Base-by-base conservation (phyloP, 2,888 invertebrate species). In the Aplocera efformata region DNA sequence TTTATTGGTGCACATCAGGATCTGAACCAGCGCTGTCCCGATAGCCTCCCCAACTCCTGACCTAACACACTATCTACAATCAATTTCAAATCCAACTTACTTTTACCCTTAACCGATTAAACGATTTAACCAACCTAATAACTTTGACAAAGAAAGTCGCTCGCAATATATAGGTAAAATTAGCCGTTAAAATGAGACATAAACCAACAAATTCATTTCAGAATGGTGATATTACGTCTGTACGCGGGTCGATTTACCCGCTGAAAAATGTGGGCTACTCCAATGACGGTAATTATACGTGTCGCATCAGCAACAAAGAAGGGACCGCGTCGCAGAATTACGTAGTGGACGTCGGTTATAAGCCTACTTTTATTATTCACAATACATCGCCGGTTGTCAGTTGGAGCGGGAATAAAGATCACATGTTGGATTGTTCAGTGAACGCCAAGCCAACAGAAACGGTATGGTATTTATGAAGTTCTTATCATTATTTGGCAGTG, bases 211-310 rank as follows among this genome's bases (percentile, higher is more conserved):
- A n/a, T n/a, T n/a, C n/a, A 17, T 17, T 17, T 3, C 22, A 44
- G 44, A 44, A 40, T 7, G 6, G 9, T 13, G 34, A 35, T 5
- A 11, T 23, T 7, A 10, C 17, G 1, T 1, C 7, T 1, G 32
- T 11, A 1, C n/a, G 20, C 7, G 36, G 50, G 6, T 9, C 5
- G 1, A 27, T 23, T 1, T 51, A 52, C 22, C 26, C 25, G 7
- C 26, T 55, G 2, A 30, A 32, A 11, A 30, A 41, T 20, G 40
- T 37, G 5, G 17, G 22, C 7, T 22, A 11, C 6, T 17, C n/a
- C 0, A 30, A 49, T 6, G 55, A 53, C 8, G 52, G 48, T 2
- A 55, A 53, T 29, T 58, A 52, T 26, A 58, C 57, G 5, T 58
- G 57, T 24, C 50, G 53, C 27, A 31, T 39, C 0, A 53, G 42